Evolutionary conservation across 1,140 invertebrate species (phyloP), one percentile per base, ranked within the genome.

Genomic region (Heliconius nattereri): DNA sequence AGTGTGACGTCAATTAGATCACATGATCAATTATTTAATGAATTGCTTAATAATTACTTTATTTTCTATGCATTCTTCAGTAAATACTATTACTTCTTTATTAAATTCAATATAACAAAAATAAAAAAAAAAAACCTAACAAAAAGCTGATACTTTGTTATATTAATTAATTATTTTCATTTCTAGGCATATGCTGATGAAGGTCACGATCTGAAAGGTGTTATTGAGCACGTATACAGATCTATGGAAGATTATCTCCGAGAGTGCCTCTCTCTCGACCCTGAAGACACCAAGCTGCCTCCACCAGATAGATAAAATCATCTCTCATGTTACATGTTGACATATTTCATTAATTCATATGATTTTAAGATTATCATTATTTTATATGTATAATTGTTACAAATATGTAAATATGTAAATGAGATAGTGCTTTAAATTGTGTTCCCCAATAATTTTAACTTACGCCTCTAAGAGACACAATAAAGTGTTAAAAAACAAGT

Each of bases 211-310:
- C 92, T 98, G 75, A 94, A 95, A 80, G 97, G 97, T 72, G 97
- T 98, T 73, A 95, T 97, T 83, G 97, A 97, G 91, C 97, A 98
- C 94, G 97, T 97, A 80, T 98, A 98, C 93, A 95, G 96, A 83
- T 97, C 97, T 79, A 98, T 98, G 97, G 97, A 98, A 95, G 96
- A 97, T 94, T 98, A 96, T 95, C 96, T 98, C 90, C 95, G 96
- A 88, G 96, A 97, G 95, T 98, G 97, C 95, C 96, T 98, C 95
- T 97, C 96, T 89, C 95, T 98, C 92, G 97, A 98, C 93, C 96
- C 96, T 82, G 96, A 97, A 87, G 96, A 96, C 82, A 94, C 94
- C 78, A 95, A 95, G 82, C 90, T 94, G 80, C 94, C 94, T 76
- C 94, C 94, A 19, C 94, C 95, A 26, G 94, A 95, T 83, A 95